Conservation (phyloP, 2,113 vertebrate genomes). For the Procavia capensis region DNA sequence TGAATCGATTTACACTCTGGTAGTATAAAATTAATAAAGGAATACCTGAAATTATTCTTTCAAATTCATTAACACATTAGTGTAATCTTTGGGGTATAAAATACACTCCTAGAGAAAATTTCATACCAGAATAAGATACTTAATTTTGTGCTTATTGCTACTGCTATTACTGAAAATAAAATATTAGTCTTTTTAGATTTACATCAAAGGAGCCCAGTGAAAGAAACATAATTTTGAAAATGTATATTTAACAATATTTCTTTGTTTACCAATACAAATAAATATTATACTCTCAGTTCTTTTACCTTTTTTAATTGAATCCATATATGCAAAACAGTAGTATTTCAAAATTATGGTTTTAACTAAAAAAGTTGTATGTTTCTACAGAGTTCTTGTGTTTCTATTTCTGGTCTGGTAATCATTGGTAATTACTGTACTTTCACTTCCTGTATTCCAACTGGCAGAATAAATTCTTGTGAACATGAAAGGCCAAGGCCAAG, state of each 20-base stretch:
- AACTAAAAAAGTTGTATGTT: neutral
- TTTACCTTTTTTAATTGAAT: neutral
- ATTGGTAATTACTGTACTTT: neutral
- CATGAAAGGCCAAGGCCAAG: conserved; percentile 5
- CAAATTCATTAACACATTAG: neutral
- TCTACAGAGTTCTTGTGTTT: neutral
- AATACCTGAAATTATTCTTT: neutral
- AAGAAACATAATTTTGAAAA: conserved; percentile 23
- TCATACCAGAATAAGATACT: neutral
- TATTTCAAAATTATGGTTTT: neutral
- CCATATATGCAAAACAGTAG: neutral
- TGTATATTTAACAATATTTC: neutral
- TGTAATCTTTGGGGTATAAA: neutral
- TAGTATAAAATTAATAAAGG: neutral
- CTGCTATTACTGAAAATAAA: neutral
- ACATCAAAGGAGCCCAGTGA: neutral
- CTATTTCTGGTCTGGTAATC: neutral
- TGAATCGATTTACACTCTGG: neutral
- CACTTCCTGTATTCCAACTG: neutral
- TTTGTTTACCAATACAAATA: conserved; percentile 33
- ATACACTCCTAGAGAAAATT: neutral
- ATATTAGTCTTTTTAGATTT: neutral
- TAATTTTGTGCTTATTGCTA: neutral
- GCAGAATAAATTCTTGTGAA: conserved; percentile 16
- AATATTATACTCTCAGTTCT: neutral